Percentiles rank a stretch among this genome's conserved stretches.
phyloP scores from a whole-genome alignment of 1,140 invertebrate genomes.

The Zaprionus taronus region DNA sequence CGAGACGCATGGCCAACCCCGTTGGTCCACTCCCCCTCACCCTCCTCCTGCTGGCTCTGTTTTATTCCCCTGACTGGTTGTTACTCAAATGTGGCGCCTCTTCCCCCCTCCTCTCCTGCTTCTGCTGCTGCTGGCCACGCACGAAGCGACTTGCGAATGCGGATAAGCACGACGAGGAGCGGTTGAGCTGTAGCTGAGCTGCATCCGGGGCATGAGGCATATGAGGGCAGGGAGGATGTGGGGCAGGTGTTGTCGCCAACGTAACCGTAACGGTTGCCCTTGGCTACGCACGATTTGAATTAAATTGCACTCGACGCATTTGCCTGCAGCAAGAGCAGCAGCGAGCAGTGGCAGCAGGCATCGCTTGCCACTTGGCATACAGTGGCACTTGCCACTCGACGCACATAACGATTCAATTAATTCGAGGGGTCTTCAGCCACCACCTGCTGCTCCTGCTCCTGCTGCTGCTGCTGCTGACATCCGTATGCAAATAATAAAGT shows the following conservation, averaged over 20 bases:
- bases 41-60: neutral
- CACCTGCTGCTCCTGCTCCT: slow-evolving; percentile 40
- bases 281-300: slow-evolving; percentile 80
- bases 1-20: neutral
- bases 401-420: slow-evolving; percentile 68
- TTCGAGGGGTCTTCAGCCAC: slow-evolving; percentile 30
- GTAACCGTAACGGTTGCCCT: slow-evolving; percentile 60
- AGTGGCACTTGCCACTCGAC: slow-evolving; percentile 10
- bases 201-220: neutral
- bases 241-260: slow-evolving; percentile 30
- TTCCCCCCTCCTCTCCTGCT: neutral
- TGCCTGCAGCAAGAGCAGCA: slow-evolving; percentile 33
- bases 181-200: slow-evolving; percentile 6
- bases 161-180: neutral
- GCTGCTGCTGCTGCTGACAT: slow-evolving; percentile 30
- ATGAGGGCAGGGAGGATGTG: neutral
- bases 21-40: no score
- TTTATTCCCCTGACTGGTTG: slow-evolving; percentile 10
- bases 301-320: slow-evolving; percentile 79
- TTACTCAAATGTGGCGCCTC: slow-evolving; percentile 10
- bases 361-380: neutral
- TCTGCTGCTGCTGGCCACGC: neutral
- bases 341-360: neutral
- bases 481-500: slow-evolving; percentile 61
- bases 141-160: neutral